These are phyloP conservation scores for Felis chaus DNA, from an alignment of 2,113 vertebrate species.

Conservation along the genomic window DNA sequence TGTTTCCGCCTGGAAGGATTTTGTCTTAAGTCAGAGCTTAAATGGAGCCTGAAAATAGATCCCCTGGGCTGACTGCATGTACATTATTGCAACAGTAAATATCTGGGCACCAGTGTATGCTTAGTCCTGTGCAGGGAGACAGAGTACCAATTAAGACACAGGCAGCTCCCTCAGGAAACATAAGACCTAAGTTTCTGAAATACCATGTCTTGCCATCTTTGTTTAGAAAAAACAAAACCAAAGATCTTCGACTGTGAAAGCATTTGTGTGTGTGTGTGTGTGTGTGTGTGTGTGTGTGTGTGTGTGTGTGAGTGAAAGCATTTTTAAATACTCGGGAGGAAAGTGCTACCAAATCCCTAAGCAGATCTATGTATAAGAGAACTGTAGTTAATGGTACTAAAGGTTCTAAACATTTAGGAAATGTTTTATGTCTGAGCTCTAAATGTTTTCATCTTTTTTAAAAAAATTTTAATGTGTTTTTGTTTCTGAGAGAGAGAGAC, in stretches of 20 bases:
- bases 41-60: neutral
- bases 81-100: neutral
- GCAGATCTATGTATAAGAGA: neutral
- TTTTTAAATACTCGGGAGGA: neutral
- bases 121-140: neutral
- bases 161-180: neutral
- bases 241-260: neutral
- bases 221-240: neutral
- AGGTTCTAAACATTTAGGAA: neutral
- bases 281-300: too few relatives aligned
- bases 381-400: neutral
- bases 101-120: neutral
- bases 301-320: neutral
- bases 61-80: neutral
- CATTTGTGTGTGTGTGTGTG: neutral
- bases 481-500: too few relatives aligned
- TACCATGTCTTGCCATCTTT: neutral
- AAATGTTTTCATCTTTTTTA: neutral
- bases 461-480: too few relatives aligned
- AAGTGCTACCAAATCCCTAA: neutral
- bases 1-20: neutral
- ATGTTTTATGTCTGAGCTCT: neutral
- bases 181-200: neutral
- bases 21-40: neutral
- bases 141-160: neutral